Evolutionary conservation across 2,888 invertebrate genomes (phyloP), one percentile per base, ranked within the genome.

Genomic region (Eristalinus sepulchralis): DNA sequence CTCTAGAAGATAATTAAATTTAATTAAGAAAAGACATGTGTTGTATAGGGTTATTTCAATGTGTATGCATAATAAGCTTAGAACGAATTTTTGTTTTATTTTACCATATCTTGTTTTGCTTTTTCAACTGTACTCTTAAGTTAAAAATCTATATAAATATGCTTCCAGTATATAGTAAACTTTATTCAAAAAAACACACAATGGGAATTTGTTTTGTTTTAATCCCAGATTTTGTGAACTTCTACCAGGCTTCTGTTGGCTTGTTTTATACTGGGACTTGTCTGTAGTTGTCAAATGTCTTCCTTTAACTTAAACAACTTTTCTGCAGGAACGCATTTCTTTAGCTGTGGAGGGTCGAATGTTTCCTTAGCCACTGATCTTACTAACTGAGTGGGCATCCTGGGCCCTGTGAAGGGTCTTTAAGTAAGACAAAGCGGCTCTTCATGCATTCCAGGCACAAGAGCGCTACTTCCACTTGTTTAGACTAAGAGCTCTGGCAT

Each of bases 31-130:
- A 77, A 81, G 67, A 77, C 57, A 81, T 62, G 62, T 39, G 77
- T 72, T 85, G 67, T 77, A 85, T 81, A 72, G 84, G 76, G 84
- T 72, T 85, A 24, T 57, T 85, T 77, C 57, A 85, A 81, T 78
- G 73, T 78, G 73, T 83, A 83, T 73, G 73, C 73, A 78, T 79
- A 83, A 64, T 79, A 79, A 80, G 83, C 80, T 83, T 84, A 70
- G 75, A 66, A 60, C 47, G 34, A 63, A 34, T 55, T 75, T n/a
- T 75, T 71, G 36, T 80, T 83, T 75, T 63, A 68, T 31, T 70
- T 75, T 70, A 75, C 75, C 73, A 66, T 53, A 20, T 76, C 67
- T 36, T 10, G 1, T n/a, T 36, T 53, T 60, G 24, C 31, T 60
- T 27, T 60, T 17, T 60, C 9, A 22, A 27, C 13, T 60, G 27